phyloP scores from a whole-genome alignment of 1,140 invertebrate genomes.

The Adoxophyes honmai region DNA sequence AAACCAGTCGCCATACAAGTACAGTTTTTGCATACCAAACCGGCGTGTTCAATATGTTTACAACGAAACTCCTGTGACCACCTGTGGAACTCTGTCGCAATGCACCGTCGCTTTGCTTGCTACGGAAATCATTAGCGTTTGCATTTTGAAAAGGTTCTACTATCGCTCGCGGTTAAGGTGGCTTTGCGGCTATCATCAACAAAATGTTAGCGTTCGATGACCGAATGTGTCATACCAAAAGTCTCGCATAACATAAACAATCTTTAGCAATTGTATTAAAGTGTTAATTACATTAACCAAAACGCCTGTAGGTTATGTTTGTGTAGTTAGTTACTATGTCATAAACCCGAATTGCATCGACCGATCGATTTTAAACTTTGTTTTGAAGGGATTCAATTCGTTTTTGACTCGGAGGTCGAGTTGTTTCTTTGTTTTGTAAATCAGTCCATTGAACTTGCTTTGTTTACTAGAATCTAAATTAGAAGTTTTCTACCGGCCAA shows the following conservation, averaged over 20 bases:
- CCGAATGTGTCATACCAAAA: slow-evolving; percentile 1
- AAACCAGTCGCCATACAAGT: not conserved
- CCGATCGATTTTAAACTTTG: not conserved
- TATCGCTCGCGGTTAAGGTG: not conserved
- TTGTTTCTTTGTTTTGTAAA: slow-evolving; percentile 7
- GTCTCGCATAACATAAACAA: not conserved
- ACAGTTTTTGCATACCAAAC: slow-evolving; percentile 11
- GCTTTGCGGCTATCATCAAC: not conserved
- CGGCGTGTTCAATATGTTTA: too few relatives aligned
- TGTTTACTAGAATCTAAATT: slow-evolving; percentile 3
- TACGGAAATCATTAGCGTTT: too few relatives aligned
- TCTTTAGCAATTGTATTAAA: not conserved
- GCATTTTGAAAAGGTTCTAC: too few relatives aligned
- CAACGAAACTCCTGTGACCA: too few relatives aligned
- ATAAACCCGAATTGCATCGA: not conserved
- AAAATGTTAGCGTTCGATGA: slow-evolving; percentile 8
- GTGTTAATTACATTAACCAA: not conserved
- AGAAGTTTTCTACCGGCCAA: too few relatives aligned
- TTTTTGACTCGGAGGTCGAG: not conserved
- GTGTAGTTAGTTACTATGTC: not conserved
- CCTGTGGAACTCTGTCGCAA: too few relatives aligned
- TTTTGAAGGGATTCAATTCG: not conserved
- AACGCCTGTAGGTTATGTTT: not conserved
- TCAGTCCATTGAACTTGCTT: slow-evolving; percentile 1
- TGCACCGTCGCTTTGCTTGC: too few relatives aligned